Percentiles rank a stretch among this genome's conserved stretches.
Evolutionary conservation across 2,113 vertebrate genomes (phyloP).

Genomic region (Leptocoma aspasia): DNA sequence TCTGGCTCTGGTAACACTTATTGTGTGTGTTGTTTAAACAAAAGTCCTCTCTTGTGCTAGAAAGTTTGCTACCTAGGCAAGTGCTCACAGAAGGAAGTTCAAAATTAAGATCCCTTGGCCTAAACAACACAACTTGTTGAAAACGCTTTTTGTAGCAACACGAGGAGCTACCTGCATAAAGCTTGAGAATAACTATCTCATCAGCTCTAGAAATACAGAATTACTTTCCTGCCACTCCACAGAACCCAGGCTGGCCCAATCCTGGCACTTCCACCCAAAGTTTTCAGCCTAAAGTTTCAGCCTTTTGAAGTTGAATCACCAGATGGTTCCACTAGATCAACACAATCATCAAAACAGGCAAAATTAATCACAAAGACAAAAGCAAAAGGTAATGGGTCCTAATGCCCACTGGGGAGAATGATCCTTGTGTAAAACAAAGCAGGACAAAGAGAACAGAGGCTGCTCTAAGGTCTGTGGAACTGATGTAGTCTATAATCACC

Average conservation of each 20-base stretch:
- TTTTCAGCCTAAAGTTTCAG: not conserved
- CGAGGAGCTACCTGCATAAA: not conserved
- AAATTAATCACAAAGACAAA: not conserved
- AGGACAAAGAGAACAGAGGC: not conserved
- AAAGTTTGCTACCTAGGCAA: not conserved
- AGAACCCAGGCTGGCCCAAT: not conserved
- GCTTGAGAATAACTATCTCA: not conserved
- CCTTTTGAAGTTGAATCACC: not conserved
- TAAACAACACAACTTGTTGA: not conserved
- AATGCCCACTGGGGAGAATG: not conserved
- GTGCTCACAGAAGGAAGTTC: not conserved
- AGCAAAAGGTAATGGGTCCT: not conserved
- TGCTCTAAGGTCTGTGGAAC: not conserved
- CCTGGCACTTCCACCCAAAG: not conserved
- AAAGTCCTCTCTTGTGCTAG: not conserved
- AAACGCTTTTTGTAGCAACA: not conserved
- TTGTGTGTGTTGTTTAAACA: not conserved
- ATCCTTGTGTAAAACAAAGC: not conserved
- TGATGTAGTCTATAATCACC: not conserved
- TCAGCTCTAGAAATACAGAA: not conserved
- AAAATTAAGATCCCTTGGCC: not conserved
- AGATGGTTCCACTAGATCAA: not conserved
- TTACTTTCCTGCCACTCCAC: not conserved
- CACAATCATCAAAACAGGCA: not conserved
- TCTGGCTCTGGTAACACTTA: not conserved